These are phyloP conservation scores for Euschistus heros DNA, from an alignment of 1,140 invertebrate genomes.

Conservation along the genomic window DNA sequence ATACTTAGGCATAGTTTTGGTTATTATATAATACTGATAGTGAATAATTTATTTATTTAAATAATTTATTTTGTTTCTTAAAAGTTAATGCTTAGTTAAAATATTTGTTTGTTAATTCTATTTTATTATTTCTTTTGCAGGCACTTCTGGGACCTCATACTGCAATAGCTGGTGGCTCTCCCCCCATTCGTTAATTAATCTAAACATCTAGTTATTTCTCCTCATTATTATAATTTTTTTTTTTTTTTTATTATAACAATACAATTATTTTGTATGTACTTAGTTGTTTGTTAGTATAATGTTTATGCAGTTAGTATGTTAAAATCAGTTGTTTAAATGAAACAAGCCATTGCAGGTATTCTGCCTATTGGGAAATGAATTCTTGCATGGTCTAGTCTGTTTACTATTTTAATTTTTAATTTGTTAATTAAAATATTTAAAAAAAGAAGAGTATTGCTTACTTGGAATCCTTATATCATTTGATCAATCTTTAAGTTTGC, in stretches of 20 bases:
- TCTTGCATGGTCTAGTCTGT: slow-evolving; percentile 2
- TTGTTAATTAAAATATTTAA: too few relatives aligned
- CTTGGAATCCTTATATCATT: too few relatives aligned
- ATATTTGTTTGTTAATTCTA: background rate
- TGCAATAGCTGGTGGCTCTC: slow-evolving; percentile 1
- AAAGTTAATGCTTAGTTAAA: background rate
- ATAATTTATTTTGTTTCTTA: background rate
- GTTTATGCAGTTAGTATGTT: background rate
- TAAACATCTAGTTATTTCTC: background rate
- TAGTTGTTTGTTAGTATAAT: background rate
- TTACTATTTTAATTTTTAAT: too few relatives aligned
- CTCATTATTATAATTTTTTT: background rate
- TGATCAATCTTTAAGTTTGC: too few relatives aligned
- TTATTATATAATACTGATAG: background rate
- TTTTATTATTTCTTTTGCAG: background rate
- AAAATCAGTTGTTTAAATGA: background rate
- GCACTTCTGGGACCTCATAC: slow-evolving; percentile 8
- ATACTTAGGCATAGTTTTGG: background rate
- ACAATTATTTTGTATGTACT: background rate
- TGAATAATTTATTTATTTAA: background rate
- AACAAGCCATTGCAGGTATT: background rate
- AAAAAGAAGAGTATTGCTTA: too few relatives aligned
- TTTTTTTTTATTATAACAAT: too few relatives aligned
- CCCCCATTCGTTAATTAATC: slow-evolving; percentile 10
- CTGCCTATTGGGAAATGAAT: background rate